Percentiles rank a stretch among this genome's conserved stretches.
Evolutionary conservation across 2,113 vertebrate genomes (phyloP).

Genomic region (Salminus brasiliensis): DNA sequence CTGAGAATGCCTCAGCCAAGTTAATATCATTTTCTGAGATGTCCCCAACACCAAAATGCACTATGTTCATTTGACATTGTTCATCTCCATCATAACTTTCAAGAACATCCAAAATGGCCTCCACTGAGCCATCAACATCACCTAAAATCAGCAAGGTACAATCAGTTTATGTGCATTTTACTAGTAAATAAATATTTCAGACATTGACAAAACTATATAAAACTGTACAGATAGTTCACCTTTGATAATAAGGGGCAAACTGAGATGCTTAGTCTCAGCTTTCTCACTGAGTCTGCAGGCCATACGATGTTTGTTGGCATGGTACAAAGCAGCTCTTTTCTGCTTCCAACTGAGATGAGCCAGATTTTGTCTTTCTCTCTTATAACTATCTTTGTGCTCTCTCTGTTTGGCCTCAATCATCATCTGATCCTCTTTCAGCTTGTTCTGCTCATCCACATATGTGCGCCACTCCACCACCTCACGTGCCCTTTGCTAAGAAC

Average conservation of each 20-base stretch:
- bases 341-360: slow-evolving; percentile 83
- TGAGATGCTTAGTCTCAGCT: slow-evolving; percentile 58
- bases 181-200: neutral
- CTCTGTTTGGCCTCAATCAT: slow-evolving; percentile 81
- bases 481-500: slow-evolving; percentile 82
- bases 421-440: slow-evolving; percentile 74
- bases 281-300: slow-evolving; percentile 73
- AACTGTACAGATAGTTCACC: slow-evolving; percentile 68
- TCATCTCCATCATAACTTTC: slow-evolving; percentile 85
- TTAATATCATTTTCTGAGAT: slow-evolving; percentile 88
- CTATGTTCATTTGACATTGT: slow-evolving; percentile 85
- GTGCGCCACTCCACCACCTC: slow-evolving; percentile 90
- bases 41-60: slow-evolving; percentile 92
- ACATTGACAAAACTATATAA: neutral
- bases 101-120: slow-evolving; percentile 87
- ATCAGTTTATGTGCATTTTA: neutral
- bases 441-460: slow-evolving; percentile 78
- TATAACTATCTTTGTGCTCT: slow-evolving; percentile 79
- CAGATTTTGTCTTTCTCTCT: slow-evolving; percentile 70
- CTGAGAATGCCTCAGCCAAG: slow-evolving; percentile 86
- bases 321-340: slow-evolving; percentile 74
- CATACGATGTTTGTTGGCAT: slow-evolving; percentile 67
- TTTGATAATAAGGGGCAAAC: slow-evolving; percentile 86
- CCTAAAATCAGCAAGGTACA: slow-evolving; percentile 66
- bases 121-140: slow-evolving; percentile 93